phyloP scores from a whole-genome alignment of 2,888 invertebrate genomes.

The Phrixothrix hirtus region DNA sequence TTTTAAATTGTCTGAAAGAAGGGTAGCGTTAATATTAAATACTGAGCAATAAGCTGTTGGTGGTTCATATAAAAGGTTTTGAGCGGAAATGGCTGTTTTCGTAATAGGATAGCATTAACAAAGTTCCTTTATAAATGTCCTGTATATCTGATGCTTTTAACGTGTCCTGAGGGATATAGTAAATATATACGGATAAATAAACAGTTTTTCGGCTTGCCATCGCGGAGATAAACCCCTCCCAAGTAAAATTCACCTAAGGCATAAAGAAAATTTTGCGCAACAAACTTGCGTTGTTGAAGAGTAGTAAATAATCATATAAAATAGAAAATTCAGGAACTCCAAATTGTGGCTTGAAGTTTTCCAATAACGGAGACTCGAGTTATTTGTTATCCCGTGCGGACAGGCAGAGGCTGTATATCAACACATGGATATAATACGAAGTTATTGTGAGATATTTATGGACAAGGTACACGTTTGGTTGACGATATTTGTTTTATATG shows the following conservation, averaged over 20 bases:
- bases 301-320: constrained; percentile 44
- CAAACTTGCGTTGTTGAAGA: constrained; percentile 21
- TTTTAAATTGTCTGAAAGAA: no score
- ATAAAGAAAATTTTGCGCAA: background rate
- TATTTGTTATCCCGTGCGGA: constrained; percentile 46
- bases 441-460: constrained; percentile 39
- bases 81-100: constrained; percentile 8
- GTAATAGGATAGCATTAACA: constrained; percentile 10
- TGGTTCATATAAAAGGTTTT: background rate
- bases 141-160: constrained; percentile 14
- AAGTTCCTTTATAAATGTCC: constrained; percentile 15
- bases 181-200: constrained; percentile 14
- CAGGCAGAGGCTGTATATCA: constrained; percentile 37
- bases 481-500: constrained; percentile 30
- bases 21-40: no score
- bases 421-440: constrained; percentile 39
- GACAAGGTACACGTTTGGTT: constrained; percentile 27
- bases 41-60: no score
- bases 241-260: background rate
- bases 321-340: constrained; percentile 40
- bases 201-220: constrained; percentile 11
- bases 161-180: constrained; percentile 9
- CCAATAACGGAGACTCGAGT: constrained; percentile 47
- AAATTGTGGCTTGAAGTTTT: constrained; percentile 47
- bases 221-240: constrained; percentile 7